Base-by-base conservation (phyloP, 2,888 invertebrate species). In the Machimus rusticus region DNA sequence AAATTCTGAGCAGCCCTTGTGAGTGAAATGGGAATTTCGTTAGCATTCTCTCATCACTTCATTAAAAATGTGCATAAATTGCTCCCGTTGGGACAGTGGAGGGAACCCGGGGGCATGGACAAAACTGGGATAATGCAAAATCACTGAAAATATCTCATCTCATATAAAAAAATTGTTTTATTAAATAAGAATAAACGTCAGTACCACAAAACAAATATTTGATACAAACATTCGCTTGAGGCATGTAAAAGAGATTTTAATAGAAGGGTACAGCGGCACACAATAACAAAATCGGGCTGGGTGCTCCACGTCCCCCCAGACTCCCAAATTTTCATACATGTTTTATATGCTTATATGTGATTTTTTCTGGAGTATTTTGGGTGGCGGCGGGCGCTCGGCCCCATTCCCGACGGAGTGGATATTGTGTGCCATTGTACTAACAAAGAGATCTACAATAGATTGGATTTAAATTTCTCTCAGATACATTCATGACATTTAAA, bases 141-240 rank as follows among this genome's bases (percentile, higher is more conserved):
- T 66, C 28, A 66, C 66, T 66, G 66, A 66, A 66, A 66, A 66
- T 28, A 66, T 66, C 19, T 66, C 66, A 66, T 66, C 66, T n/a
- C n/a, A 66, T 66, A 77, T 57, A 85, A 85, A 77, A 31, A 55
- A 74, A 46, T 82, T 74, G 55, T 85, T 51, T 77, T 86, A 77
- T 82, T 82, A 88, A 86, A 88, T 87, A 87, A 79, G 79, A 87
- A 76, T 74, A 87, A 87, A 86, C 87, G 81, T 87, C 55, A 87
- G 88, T 81, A 88, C 89, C 89, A 86, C 87, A 87, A 86, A 88
- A 89, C 90, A 90, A 90, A 90, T 89, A 90, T 90, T 90, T 90
- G 90, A 90, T 90, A 90, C 90, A 90, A 90, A 90, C 89, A 90
- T 90, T 90, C 88, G 90, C 88, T 79, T 87, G 76, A 87, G 89